Percentiles rank a stretch among this genome's conserved stretches.
Evolutionary conservation across 2,113 vertebrate genomes (phyloP).

Genomic region (Podiceps cristatus): DNA sequence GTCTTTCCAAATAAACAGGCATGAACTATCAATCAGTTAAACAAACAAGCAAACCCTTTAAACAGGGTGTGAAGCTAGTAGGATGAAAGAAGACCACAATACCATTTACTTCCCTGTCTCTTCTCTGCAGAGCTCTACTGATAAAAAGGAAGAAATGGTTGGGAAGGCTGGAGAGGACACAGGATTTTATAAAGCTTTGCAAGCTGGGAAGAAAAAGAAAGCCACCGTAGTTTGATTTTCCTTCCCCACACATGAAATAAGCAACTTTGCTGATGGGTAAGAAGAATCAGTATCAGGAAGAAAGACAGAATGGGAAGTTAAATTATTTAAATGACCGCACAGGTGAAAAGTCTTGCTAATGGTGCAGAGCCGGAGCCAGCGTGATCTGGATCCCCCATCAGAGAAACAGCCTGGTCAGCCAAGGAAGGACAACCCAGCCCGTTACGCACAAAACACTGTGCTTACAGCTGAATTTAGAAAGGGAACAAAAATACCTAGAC

Average conservation of each 20-base stretch:
- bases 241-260: neutral
- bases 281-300: neutral
- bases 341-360: neutral
- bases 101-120: fast-evolving
- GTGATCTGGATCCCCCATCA: fast-evolving
- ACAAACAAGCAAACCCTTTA: neutral
- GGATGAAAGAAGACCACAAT: neutral
- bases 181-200: neutral
- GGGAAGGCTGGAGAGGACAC: neutral
- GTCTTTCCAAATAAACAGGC: slow-evolving; percentile 21
- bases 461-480: neutral
- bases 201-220: neutral
- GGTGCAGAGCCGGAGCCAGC: neutral
- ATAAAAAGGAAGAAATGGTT: neutral
- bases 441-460: neutral
- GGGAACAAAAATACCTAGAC: neutral
- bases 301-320: neutral
- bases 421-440: neutral
- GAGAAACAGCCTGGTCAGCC: neutral
- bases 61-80: neutral
- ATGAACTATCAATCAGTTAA: neutral
- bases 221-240: neutral
- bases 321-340: neutral
- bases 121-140: neutral
- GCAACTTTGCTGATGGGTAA: neutral